Evolutionary conservation across 2,113 vertebrate species (phyloP).

Genomic region (Baryphthengus martii): DNA sequence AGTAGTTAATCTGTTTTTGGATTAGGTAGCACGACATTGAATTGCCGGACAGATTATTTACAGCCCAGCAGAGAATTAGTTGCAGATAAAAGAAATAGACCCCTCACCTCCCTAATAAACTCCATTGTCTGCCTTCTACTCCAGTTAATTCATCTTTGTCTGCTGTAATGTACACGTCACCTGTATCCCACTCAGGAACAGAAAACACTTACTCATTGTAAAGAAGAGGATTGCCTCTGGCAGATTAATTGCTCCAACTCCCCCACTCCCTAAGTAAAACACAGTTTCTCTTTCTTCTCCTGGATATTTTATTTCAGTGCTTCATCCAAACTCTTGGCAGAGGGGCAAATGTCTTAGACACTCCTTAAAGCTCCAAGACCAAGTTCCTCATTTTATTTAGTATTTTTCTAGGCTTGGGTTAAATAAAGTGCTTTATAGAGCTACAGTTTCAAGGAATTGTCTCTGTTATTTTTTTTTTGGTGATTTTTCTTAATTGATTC

Average conservation of each 20-base stretch:
- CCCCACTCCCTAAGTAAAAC: not conserved
- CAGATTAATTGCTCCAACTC: conserved; percentile 2
- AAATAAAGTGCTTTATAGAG: not conserved
- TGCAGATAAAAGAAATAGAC: not conserved
- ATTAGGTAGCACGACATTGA: not conserved
- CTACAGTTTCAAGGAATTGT: not conserved
- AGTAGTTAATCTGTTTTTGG: not conserved
- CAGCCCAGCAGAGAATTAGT: not conserved
- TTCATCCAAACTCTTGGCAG: conserved; percentile 16
- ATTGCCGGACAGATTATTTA: not conserved
- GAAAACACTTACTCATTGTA: conserved; percentile 16
- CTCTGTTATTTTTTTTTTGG: not conserved
- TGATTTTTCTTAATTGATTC: not conserved
- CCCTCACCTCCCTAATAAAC: not conserved
- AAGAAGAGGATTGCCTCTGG: conserved; percentile 2
- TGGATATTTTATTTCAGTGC: not conserved
- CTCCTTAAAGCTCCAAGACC: not conserved
- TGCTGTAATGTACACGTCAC: not conserved
- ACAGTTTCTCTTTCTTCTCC: not conserved
- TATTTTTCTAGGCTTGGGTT: not conserved
- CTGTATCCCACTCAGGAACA: not conserved
- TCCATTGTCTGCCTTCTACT: not conserved
- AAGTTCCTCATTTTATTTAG: not conserved
- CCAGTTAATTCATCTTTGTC: not conserved
- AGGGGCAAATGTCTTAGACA: not conserved